Base-by-base conservation (phyloP, 2,797 vertebrate genomes). In the Ctenopoma kingsleyae region DNA sequence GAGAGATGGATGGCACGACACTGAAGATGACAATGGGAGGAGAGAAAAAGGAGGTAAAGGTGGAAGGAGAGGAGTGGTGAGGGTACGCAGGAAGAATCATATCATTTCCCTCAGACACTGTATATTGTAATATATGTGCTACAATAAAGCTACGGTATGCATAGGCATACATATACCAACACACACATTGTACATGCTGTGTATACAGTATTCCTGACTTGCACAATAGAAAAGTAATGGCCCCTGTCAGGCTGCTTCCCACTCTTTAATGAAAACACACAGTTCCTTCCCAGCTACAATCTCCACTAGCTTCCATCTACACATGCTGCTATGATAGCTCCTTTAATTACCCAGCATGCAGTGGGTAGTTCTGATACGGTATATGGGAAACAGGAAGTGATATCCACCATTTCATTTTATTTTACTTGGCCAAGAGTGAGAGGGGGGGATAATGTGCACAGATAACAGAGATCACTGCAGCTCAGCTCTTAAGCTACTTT, bases 1-100 rank as follows among this genome's bases (percentile, higher is more conserved):
- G 83, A 81, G 85, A 91, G 91, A 93, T 91, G 82, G 85, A 90
- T 91, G 76, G 82, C 62, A 75, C 49, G 48, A 84, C 79, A 82
- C 81, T 78, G 84, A 89, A 89, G 89, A 84, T 90, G 88, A 90
- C 78, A 71, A 90, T 63, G 67, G 86, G 51, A 62, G 48, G 30
- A 54, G 30, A 19, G 43, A 46, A 35, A 23, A 36, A 4, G 32
- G 10, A n/a, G n/a, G n/a, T n/a, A n/a, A n/a, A n/a, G n/a, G n/a
- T n/a, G n/a, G n/a, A n/a, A n/a, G n/a, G n/a, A 43, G 60, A 32
- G 13, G n/a, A 16, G 12, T 41, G 5, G 9, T 35, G 13, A 15
- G 13, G 38, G 12, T 40, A 40, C 13, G 7, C 35, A 36, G 35
- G 35, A 62, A 36, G 38, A 72, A 40, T 7, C 41, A 17, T 25